A percentile compares a stretch with the other conserved stretches of the same genome.
These are phyloP conservation scores for Plotosus lineatus DNA, from an alignment of 2,113 vertebrate genomes.

Conservation along the genomic window DNA sequence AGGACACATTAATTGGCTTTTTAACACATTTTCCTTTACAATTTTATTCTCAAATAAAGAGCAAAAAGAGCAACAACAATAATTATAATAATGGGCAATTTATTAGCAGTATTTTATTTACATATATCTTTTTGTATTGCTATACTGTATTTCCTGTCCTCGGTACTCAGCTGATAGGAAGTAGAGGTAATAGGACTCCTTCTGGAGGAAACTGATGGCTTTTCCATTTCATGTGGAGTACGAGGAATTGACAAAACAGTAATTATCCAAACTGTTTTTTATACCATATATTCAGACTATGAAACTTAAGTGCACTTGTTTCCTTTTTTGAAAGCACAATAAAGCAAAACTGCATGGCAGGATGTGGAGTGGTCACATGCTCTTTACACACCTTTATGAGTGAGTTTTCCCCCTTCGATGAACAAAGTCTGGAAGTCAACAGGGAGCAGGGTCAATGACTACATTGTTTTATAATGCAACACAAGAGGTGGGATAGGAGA, in stretches of 20 bases:
- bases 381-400: conserved; percentile 78
- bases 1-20: background rate
- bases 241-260: conserved; percentile 65
- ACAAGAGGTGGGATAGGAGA: conserved; percentile 18
- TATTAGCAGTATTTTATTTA: background rate
- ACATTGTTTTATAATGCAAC: conserved; percentile 47
- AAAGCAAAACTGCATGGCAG: conserved; percentile 66
- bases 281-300: conserved; percentile 54
- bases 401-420: conserved; percentile 73
- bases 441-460: conserved; percentile 86
- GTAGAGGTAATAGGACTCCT: conserved; percentile 18
- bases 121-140: background rate
- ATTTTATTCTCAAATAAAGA: background rate
- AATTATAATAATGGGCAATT: background rate
- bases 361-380: conserved; percentile 63
- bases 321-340: conserved; percentile 69
- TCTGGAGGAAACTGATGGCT: conserved; percentile 61
- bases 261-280: conserved; percentile 71
- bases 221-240: conserved; percentile 62
- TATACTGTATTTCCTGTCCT: background rate
- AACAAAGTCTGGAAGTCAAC: conserved; percentile 83
- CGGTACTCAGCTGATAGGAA: conserved; percentile 2
- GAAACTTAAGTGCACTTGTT: conserved; percentile 73
- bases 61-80: background rate
- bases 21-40: background rate